A percentile compares a stretch with the other conserved stretches of the same genome.
phyloP scores from a whole-genome alignment of 2,797 vertebrate species.

The Tragopan temminckii region DNA sequence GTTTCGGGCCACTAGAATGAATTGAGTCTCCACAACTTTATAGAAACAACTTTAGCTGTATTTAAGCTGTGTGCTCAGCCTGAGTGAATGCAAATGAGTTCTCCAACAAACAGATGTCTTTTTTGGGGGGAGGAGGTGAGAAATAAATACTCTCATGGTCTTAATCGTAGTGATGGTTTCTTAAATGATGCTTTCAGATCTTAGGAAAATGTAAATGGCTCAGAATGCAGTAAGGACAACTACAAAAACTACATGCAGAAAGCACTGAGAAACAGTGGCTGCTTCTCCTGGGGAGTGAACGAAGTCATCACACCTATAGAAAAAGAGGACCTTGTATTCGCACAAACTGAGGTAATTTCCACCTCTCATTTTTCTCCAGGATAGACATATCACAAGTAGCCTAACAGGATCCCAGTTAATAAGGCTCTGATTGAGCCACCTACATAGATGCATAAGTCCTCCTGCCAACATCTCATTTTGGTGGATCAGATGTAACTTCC shows the following conservation, averaged over 20 bases:
- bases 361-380: background rate
- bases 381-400: background rate
- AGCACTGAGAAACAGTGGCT: background rate
- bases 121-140: background rate
- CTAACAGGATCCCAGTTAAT: background rate
- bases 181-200: constrained; percentile 34
- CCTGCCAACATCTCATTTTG: background rate
- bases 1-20: constrained; percentile 48
- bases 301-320: background rate
- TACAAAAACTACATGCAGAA: background rate
- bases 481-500: background rate
- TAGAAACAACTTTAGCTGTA: constrained; percentile 58
- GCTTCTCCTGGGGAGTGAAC: background rate
- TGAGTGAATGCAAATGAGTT: constrained; percentile 22
- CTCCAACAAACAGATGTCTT: constrained; percentile 38
- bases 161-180: constrained; percentile 55
- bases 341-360: background rate
- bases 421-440: background rate
- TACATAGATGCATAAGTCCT: background rate
- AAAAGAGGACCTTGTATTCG: background rate
- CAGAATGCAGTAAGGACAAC: constrained; percentile 4
- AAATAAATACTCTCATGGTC: constrained; percentile 6
- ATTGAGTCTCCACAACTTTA: constrained; percentile 56
- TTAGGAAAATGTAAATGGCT: background rate
- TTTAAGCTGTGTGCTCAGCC: constrained; percentile 47